Percentiles rank a stretch among this genome's conserved stretches.
Conservation (phyloP, 2,888 invertebrate genomes). For the Hydriomena furcata region DNA sequence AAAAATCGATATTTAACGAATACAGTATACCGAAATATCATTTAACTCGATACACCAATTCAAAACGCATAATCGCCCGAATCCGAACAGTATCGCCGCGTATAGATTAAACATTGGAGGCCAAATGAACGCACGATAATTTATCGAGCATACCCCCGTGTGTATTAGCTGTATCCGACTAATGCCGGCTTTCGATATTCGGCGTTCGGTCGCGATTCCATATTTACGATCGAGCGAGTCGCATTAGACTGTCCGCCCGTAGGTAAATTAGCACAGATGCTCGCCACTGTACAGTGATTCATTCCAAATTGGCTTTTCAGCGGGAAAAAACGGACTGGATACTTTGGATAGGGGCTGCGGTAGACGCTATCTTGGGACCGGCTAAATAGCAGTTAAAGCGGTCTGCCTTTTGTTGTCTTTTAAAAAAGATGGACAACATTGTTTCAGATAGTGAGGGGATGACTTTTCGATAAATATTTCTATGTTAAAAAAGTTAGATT, state of each 20-base stretch:
- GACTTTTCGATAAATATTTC: background rate
- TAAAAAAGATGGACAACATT: conserved; percentile 25
- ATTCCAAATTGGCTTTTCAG: conserved; percentile 83
- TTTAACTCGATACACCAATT: conserved; percentile 40
- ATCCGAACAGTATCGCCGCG: conserved; percentile 64
- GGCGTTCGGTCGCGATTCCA: conserved; percentile 78
- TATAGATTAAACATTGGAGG: conserved; percentile 82
- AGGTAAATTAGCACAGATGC: conserved; percentile 84
- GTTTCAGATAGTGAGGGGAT: conserved; percentile 10
- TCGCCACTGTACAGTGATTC: conserved; percentile 81
- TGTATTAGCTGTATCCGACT: conserved; percentile 83
- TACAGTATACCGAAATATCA: conserved; percentile 9
- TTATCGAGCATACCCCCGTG: conserved; percentile 79
- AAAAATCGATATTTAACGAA: background rate
- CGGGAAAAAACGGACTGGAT: conserved; percentile 63
- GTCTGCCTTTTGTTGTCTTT: conserved; percentile 46
- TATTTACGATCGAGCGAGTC: conserved; percentile 79
- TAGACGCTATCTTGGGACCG: conserved; percentile 68
- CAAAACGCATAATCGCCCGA: conserved; percentile 60
- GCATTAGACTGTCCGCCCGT: conserved; percentile 83
- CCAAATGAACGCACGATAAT: conserved; percentile 82
- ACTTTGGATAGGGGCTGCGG: conserved; percentile 62
- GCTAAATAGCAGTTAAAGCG: conserved; percentile 77
- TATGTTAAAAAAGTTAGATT: too few species aligned
- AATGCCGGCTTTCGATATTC: conserved; percentile 83